Percentiles rank a stretch among this genome's conserved stretches.
phyloP scores from a whole-genome alignment of 2,797 vertebrate species.

The Ctenosaura bakeri region DNA sequence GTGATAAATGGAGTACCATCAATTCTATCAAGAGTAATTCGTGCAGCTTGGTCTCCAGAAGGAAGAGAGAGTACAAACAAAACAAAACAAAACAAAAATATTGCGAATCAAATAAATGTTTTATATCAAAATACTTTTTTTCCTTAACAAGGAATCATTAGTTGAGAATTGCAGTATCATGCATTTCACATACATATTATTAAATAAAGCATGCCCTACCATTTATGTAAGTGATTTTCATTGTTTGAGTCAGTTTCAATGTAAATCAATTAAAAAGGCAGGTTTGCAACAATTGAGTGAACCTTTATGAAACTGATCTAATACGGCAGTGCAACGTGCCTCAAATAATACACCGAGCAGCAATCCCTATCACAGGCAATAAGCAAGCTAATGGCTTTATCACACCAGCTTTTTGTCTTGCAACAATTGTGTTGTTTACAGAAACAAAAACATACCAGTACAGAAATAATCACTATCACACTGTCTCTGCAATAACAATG shows the following conservation, averaged over 20 bases:
- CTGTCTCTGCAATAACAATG: no score
- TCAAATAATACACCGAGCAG: not conserved
- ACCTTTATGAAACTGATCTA: not conserved
- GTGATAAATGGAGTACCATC: not conserved
- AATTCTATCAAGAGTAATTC: conserved; percentile 34
- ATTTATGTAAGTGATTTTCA: conserved; percentile 29
- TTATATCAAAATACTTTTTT: conserved; percentile 10
- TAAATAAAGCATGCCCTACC: conserved; percentile 42
- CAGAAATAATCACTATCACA: no score
- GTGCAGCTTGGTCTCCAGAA: conserved; percentile 6
- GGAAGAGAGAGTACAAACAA: conserved; percentile 13
- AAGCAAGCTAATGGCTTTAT: no score
- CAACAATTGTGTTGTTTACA: no score
- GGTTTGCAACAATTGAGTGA: conserved; percentile 29
- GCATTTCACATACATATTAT: conserved; percentile 38
- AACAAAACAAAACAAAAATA: conserved; percentile 12
- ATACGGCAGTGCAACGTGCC: not conserved
- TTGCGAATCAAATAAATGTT: conserved; percentile 20
- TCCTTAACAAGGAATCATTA: conserved; percentile 49
- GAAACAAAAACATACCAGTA: no score
- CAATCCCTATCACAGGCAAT: not conserved
- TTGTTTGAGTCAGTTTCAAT: conserved; percentile 27
- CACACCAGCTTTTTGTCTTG: no score
- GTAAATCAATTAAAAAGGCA: conserved; percentile 34
- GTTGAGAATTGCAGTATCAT: not conserved